A percentile compares a stretch with the other conserved stretches of the same genome.
phyloP scores from a whole-genome alignment of 1,140 invertebrate species.

The Heliconius hewitsoni region DNA sequence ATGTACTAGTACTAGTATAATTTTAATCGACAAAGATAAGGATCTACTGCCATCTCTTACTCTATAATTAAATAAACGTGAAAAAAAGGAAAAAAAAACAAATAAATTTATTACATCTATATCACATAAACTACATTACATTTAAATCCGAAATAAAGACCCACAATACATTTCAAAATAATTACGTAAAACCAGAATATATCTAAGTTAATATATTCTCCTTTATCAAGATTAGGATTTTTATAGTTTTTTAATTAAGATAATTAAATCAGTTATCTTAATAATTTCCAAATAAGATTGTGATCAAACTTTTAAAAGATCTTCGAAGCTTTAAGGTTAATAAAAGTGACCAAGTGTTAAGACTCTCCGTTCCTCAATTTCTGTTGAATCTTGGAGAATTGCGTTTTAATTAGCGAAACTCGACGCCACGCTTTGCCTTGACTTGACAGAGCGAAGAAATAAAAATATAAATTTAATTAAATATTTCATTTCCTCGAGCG shows the following conservation, averaged over 20 bases:
- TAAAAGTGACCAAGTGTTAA: no score
- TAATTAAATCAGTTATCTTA: conserved; percentile 12
- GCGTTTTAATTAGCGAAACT: no score
- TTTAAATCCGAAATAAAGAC: not conserved
- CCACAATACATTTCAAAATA: conserved; percentile 6
- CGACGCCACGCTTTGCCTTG: no score
- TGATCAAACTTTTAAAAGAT: not conserved
- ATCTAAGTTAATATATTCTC: not conserved
- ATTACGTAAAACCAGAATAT: not conserved
- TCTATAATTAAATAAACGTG: not conserved
- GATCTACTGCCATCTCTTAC: not conserved
- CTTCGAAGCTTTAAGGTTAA: not conserved
- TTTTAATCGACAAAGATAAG: no score
- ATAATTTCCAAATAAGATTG: conserved; percentile 2
- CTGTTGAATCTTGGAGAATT: no score
- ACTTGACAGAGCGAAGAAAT: no score
- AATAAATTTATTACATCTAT: not conserved
- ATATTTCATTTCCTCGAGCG: no score
- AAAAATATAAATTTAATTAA: no score
- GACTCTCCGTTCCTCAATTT: no score
- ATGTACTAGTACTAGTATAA: no score
- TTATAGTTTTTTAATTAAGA: conserved; percentile 5
- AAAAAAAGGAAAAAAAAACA: not conserved
- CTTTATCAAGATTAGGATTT: not conserved
- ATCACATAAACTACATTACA: not conserved